Conservation (phyloP, 2,888 invertebrate genomes). For the Eilema griseolum region DNA sequence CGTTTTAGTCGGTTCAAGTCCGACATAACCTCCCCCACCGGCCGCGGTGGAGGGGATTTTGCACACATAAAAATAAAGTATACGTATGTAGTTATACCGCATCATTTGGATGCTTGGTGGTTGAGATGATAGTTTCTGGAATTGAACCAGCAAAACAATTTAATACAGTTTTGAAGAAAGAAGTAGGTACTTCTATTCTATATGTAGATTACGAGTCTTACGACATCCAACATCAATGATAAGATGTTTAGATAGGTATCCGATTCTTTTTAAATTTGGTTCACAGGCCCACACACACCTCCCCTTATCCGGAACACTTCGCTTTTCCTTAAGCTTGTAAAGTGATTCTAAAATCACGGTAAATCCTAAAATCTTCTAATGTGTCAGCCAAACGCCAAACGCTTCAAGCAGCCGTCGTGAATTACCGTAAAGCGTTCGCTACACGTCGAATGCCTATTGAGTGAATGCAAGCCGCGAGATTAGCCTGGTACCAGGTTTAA, state of each 20-base stretch:
- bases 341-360: neutral
- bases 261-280: neutral
- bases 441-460: slow-evolving; percentile 37
- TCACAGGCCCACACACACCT: neutral
- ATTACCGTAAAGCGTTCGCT: slow-evolving; percentile 48
- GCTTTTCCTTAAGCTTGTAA: neutral
- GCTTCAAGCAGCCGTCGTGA: slow-evolving; percentile 32
- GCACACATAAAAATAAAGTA: no score
- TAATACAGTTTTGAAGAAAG: neutral
- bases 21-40: no score
- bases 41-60: no score
- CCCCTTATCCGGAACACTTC: neutral
- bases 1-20: no score
- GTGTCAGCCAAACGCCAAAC: slow-evolving; percentile 23
- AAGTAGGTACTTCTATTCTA: neutral
- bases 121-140: no score
- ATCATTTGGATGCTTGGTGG: no score
- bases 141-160: neutral
- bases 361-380: neutral
- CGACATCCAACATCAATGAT: neutral
- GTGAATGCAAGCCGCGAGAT: slow-evolving; percentile 39
- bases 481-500: slow-evolving; percentile 48
- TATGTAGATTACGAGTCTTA: no score
- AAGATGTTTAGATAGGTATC: neutral
- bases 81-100: no score